Evolutionary conservation across 1,140 invertebrate genomes (phyloP), one percentile per base, ranked within the genome.

Genomic region (Drosophila parabipectinata): DNA sequence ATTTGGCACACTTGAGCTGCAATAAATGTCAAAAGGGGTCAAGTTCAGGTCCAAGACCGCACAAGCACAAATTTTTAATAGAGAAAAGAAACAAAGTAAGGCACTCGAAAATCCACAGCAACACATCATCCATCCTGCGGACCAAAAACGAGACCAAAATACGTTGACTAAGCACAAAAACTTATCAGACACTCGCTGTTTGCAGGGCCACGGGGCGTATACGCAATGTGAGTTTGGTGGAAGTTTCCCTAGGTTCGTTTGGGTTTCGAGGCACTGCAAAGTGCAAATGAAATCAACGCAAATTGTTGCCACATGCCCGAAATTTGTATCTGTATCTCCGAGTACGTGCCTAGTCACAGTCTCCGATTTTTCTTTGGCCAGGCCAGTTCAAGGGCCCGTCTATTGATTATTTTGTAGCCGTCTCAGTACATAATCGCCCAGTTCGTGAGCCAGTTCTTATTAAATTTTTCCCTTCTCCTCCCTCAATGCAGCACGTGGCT

Each of bases 401-500:
- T 85, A 87, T 85, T 81, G 81, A 87, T 87, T 85, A 82, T 87
- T 61, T 48, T 51, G 21, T 28, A 28, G 6, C 26, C 26, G 26
- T 28, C 44, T 57, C 48, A 41, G 55, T 52, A 53, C 48, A 55
- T 74, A 90, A 78, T 84, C 72, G 74, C 50, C 51, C 34, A 53
- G 62, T 64, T 64, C 58, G 44, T 57, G 52, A 50, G 64, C 15
- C 12, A 44, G 74, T 72, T 73, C 72, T 85, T 77, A 79, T 72
- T 82, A 77, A 75, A 76, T 78, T 52, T 37, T 10, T 12, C 34
- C 10, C 10, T 4, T 77, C 54, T 66, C 34, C 66, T 91, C 59
- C 57, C 18, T 15, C 30, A 28, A 15, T 92, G 50, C 92, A 98
- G 97, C 96, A 58, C 94, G 96, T 82, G 97, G 97, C 60, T 97